Base-by-base conservation (phyloP, 1,140 invertebrate species). In the Drosophila ohnishii region DNA sequence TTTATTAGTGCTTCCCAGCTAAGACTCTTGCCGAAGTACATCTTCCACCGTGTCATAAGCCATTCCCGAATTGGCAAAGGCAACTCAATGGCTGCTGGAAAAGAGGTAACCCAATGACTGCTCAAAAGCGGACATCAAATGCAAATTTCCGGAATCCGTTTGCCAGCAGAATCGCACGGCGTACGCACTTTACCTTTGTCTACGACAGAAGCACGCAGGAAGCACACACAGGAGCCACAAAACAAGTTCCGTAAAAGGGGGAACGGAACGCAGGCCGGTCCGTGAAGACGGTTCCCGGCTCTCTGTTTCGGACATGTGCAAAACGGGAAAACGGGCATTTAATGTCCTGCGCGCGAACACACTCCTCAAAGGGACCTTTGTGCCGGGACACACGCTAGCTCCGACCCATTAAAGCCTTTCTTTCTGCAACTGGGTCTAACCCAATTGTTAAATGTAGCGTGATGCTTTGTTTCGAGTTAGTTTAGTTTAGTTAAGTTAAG, bases 391-490 rank as follows among this genome's bases (percentile, higher is more conserved):
- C 35, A 69, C 16, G 13, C 50, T 9, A 22, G 16, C 59, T 47
- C 28, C 8, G 30, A 53, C 58, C 16, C 56, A 60, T 80, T 78
- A 50, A 63, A 75, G 75, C 80, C 47, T 40, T 60, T 61, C 57
- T 19, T 34, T 42, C 56, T 14, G 45, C 45, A 39, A 59, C 44
- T 44, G 16, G 44, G 60, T 63, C 61, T 65, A 86, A 79, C 84
- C 83, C 84, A 86, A 88, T 86, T 86, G 83, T 83, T 86, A 74
- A 86, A 86, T 86, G 83, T 86, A 86, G 61, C 76, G 83, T 87
- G 56, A 86, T 61, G 72, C 72, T 64, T 88, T 87, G 83, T 86
- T 87, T 79, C 66, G 53, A 82, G 67, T 78, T 83, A 75, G 67
- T 78, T 83, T 53, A 67, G 67, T 74, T 81, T 63, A 81, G 71